Evolutionary conservation across 2,797 vertebrate genomes (phyloP).

Genomic region (Lepus townsendii): DNA sequence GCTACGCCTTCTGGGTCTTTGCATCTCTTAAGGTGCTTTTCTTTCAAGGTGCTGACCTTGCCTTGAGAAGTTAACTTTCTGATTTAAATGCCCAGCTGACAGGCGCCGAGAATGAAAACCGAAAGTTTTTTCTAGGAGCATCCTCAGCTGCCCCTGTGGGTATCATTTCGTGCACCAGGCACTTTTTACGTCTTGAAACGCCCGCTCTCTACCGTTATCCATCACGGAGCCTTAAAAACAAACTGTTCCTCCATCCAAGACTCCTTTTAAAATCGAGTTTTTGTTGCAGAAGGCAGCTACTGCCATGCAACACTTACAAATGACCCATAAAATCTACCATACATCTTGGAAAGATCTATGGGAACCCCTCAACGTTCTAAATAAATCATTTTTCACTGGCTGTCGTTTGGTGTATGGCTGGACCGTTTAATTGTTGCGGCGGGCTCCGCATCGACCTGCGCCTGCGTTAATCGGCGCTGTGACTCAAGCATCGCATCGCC

Average conservation of each 20-base stretch:
- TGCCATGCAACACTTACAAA: constrained; percentile 64
- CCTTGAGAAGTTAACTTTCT: constrained; percentile 29
- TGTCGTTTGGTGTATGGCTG: constrained; percentile 67
- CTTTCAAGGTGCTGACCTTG: constrained; percentile 1
- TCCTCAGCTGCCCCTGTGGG: background rate
- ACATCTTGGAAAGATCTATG: constrained; percentile 71
- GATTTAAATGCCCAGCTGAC: constrained; percentile 39
- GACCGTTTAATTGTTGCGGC: constrained; percentile 65
- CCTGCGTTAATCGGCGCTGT: constrained; percentile 77
- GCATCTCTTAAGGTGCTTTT: constrained; percentile 45
- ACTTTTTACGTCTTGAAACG: constrained; percentile 21
- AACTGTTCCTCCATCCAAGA: constrained; percentile 23
- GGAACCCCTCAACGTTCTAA: constrained; percentile 45
- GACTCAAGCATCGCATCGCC: constrained; percentile 70
- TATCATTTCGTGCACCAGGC: constrained; percentile 38
- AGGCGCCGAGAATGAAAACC: constrained; percentile 26
- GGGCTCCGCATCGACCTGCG: constrained; percentile 49
- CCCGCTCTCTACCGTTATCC: constrained; percentile 39
- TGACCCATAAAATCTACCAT: constrained; percentile 54
- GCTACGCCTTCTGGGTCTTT: constrained; percentile 26
- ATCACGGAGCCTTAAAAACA: constrained; percentile 68
- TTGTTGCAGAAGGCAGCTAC: constrained; percentile 48
- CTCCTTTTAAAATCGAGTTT: constrained; percentile 59
- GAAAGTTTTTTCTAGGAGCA: constrained; percentile 34
- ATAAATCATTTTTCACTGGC: constrained; percentile 70